A percentile compares a stretch with the other conserved stretches of the same genome.
Conservation (phyloP, 1,140 invertebrate species). For the Procambarus clarkii region DNA sequence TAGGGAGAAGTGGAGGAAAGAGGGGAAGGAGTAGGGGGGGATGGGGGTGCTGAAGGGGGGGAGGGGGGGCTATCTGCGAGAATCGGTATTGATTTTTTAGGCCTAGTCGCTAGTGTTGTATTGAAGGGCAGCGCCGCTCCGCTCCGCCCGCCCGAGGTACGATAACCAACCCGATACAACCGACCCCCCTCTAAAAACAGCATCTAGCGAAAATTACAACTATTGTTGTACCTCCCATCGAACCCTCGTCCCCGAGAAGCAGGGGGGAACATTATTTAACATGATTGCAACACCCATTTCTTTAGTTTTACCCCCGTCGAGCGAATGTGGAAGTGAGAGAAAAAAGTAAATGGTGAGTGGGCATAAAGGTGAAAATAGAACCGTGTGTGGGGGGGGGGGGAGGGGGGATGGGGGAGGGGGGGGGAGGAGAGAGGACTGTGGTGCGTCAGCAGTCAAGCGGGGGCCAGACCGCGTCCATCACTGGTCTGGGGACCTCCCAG, state of each 20-base stretch:
- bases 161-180: background rate
- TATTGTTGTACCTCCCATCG: too few species aligned
- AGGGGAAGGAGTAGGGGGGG: background rate
- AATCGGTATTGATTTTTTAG: conserved; percentile 68
- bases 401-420: background rate
- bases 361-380: too few species aligned
- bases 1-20: conserved; percentile 6
- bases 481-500: background rate
- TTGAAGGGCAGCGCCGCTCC: conserved; percentile 46
- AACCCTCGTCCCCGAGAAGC: too few species aligned
- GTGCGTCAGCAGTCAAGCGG: conserved; percentile 39
- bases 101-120: conserved; percentile 67
- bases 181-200: background rate
- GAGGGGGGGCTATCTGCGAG: conserved; percentile 47
- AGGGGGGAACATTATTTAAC: too few species aligned
- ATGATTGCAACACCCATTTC: too few species aligned
- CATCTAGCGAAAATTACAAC: background rate
- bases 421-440: background rate
- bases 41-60: background rate
- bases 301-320: too few species aligned
- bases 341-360: background rate
- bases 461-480: conserved; percentile 50
- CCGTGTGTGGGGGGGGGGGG: too few species aligned
- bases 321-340: background rate
- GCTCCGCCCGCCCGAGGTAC: conserved; percentile 37